These are phyloP conservation scores for Caprella mutica DNA, from an alignment of 2,888 invertebrate genomes.

Conservation along the genomic window DNA sequence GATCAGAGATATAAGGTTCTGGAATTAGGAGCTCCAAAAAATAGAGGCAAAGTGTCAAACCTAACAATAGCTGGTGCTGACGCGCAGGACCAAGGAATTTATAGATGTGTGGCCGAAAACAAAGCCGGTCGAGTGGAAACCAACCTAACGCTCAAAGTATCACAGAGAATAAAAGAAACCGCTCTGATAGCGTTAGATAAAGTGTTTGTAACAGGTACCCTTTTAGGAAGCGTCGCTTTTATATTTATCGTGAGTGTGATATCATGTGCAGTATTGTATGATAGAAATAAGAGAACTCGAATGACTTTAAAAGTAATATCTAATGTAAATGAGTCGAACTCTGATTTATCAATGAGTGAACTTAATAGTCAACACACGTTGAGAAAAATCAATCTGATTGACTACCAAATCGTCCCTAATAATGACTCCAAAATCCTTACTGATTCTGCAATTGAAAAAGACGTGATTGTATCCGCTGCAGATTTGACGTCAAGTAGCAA, in stretches of 20 bases:
- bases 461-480: background rate
- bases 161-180: conserved; percentile 24
- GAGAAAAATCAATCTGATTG: conserved; percentile 10
- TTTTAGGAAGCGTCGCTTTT: conserved; percentile 22
- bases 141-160: conserved; percentile 55
- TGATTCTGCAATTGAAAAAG: background rate
- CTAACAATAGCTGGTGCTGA: conserved; percentile 71
- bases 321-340: conserved; percentile 2
- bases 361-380: conserved; percentile 6
- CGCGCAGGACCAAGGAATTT: conserved; percentile 69
- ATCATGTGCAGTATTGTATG: conserved; percentile 14
- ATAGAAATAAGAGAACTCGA: conserved; percentile 13
- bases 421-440: conserved; percentile 9
- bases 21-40: conserved; percentile 23
- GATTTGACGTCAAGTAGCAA: background rate
- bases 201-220: conserved; percentile 27
- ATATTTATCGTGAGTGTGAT: conserved; percentile 14
- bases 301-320: conserved; percentile 8
- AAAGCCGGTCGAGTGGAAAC: conserved; percentile 64
- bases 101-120: conserved; percentile 67
- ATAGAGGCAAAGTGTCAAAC: conserved; percentile 53
- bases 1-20: conserved; percentile 21
- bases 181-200: conserved; percentile 29
- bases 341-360: conserved; percentile 7
- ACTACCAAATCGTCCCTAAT: conserved; percentile 29